These are phyloP conservation scores for Agrochola circellaris DNA, from an alignment of 2,888 invertebrate genomes.

Conservation along the genomic window DNA sequence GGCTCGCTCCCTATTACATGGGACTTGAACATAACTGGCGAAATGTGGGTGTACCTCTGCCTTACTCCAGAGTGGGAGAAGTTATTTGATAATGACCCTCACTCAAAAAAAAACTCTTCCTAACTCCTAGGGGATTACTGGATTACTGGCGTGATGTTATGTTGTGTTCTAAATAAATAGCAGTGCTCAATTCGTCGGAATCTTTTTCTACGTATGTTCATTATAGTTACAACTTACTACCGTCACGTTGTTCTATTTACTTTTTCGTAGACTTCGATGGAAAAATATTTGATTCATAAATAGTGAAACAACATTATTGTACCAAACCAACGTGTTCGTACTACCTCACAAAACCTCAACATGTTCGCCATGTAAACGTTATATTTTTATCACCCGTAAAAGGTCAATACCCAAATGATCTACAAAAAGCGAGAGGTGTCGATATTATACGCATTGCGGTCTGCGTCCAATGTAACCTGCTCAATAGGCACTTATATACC, in stretches of 20 bases:
- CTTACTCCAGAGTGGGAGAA: no score
- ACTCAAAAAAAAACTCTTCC: no score
- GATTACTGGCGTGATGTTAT: no score
- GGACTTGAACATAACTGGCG: no score
- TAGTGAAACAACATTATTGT: neutral
- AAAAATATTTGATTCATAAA: neutral
- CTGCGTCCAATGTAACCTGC: slow-evolving; percentile 10
- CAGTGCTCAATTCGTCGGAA: neutral
- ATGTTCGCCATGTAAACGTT: neutral
- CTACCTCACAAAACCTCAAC: neutral
- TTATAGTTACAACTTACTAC: no score
- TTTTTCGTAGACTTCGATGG: neutral
- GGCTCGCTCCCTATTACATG: no score
- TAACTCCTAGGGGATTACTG: no score
- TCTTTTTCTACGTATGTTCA: neutral
- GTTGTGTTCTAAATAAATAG: neutral
- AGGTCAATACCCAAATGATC: slow-evolving; percentile 56
- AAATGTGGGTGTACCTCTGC: no score
- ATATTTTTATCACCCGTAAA: slow-evolving; percentile 32
- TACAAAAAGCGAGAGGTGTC: slow-evolving; percentile 49
- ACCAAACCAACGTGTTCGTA: neutral
- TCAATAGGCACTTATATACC: neutral
- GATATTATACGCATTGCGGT: slow-evolving; percentile 53
- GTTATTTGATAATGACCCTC: no score
- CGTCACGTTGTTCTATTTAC: neutral